Evolutionary conservation across 2,888 invertebrate species (phyloP).

Genomic region (Melipona bicolor): DNA sequence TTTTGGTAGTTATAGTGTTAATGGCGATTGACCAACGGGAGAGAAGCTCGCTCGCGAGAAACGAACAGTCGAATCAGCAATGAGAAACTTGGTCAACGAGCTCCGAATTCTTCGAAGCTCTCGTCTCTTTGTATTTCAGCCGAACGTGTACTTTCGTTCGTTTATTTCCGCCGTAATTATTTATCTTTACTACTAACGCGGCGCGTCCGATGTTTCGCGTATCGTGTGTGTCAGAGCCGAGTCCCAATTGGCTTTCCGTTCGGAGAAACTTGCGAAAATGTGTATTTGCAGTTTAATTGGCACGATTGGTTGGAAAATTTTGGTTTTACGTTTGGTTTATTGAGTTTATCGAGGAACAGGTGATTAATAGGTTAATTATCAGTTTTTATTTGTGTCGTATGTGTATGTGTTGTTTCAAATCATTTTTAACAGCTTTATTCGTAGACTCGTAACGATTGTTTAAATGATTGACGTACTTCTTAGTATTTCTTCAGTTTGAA

Average conservation of each 20-base stretch:
- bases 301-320: background rate
- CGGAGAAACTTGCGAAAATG: background rate
- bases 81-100: constrained; percentile 46
- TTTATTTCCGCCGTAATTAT: constrained; percentile 43
- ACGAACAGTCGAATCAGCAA: constrained; percentile 54
- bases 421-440: background rate
- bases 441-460: background rate
- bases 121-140: constrained; percentile 9
- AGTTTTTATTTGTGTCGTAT: background rate
- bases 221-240: background rate
- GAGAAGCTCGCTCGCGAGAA: constrained; percentile 12
- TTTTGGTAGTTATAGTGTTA: too few relatives aligned
- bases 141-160: constrained; percentile 20
- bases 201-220: constrained; percentile 1
- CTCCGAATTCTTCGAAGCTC: constrained; percentile 28
- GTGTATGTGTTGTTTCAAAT: background rate
- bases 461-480: background rate
- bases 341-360: too few relatives aligned
- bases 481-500: background rate
- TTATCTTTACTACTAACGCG: constrained; percentile 47
- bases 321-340: too few relatives aligned
- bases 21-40: constrained; percentile 2
- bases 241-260: background rate
- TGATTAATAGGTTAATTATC: background rate
- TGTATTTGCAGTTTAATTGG: background rate